Evolutionary conservation across 2,888 invertebrate species (phyloP).

Genomic region (Noctuana brunneofusca): DNA sequence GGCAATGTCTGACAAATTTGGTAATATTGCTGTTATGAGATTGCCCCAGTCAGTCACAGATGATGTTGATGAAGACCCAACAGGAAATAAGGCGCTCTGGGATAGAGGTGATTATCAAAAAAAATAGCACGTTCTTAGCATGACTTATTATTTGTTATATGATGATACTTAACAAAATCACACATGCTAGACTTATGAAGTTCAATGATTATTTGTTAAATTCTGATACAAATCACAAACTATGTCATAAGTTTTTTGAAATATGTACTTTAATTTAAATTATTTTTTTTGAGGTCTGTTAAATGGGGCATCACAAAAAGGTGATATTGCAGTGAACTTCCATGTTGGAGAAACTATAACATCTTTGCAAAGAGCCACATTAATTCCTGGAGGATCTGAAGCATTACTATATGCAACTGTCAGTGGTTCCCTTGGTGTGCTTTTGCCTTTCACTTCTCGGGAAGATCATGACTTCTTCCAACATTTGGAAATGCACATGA

Average conservation of each 20-base stretch:
- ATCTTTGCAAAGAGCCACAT: conserved; percentile 96
- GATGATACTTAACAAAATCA: conserved; percentile 67
- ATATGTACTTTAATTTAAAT: not conserved
- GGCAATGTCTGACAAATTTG: conserved; percentile 98
- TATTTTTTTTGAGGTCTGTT: conserved; percentile 86
- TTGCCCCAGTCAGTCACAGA: conserved; percentile 96
- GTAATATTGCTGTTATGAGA: conserved; percentile 95
- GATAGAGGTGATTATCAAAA: conserved; percentile 83
- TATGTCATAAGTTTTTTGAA: not conserved
- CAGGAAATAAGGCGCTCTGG: conserved; percentile 99
- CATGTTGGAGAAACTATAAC: conserved; percentile 98
- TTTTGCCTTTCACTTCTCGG: conserved; percentile 96
- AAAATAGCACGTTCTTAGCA: not conserved
- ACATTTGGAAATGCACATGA: conserved; percentile 99
- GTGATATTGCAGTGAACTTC: conserved; percentile 95
- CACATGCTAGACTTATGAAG: conserved; percentile 84
- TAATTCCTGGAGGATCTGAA: conserved; percentile 99
- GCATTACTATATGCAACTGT: conserved; percentile 97
- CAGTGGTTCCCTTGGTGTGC: conserved; percentile 95
- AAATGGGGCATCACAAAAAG: conserved; percentile 98
- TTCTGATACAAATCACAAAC: conserved; percentile 50
- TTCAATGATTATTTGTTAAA: conserved; percentile 64
- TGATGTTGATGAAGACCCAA: conserved; percentile 99
- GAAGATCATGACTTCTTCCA: conserved; percentile 99
- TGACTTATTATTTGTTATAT: conserved; percentile 44